These are phyloP conservation scores for Anagrus nilaparvatae DNA, from an alignment of 1,140 invertebrate species.

Conservation along the genomic window DNA sequence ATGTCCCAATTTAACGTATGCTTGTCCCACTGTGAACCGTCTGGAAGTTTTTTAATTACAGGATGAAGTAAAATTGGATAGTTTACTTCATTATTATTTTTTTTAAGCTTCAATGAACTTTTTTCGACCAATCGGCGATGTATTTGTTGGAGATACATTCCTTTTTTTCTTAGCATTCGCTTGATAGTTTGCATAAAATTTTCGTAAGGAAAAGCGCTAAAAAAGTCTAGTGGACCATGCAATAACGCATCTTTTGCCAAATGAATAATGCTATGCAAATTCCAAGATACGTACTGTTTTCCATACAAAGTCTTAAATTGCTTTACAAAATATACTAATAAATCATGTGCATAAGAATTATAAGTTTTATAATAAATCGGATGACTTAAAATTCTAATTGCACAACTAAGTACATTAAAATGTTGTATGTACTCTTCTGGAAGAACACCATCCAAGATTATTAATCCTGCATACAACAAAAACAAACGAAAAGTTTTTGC, in stretches of 20 bases:
- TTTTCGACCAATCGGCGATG: no score
- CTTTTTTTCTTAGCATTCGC: slow-evolving; percentile 8
- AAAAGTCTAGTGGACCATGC: slow-evolving; percentile 13
- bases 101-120: no score
- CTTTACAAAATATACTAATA: slow-evolving; percentile 15
- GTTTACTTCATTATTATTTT: no score
- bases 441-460: slow-evolving; percentile 18
- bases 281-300: slow-evolving; percentile 17
- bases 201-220: slow-evolving; percentile 17
- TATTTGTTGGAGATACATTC: slow-evolving; percentile 12
- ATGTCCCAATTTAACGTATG: no score
- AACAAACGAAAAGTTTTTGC: slow-evolving; percentile 27
- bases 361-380: slow-evolving; percentile 1
- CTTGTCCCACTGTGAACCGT: no score
- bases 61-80: no score
- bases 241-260: slow-evolving; percentile 10
- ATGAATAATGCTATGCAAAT: slow-evolving; percentile 20
- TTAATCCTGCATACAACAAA: slow-evolving; percentile 24
- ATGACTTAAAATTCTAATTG: no score
- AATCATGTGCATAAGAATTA: slow-evolving; percentile 12
- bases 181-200: slow-evolving; percentile 14
- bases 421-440: slow-evolving; percentile 12
- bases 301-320: slow-evolving; percentile 15
- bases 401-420: no score
- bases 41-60: no score